Base-by-base conservation (phyloP, 2,113 vertebrate species). In the Gobiocypris rarus region DNA sequence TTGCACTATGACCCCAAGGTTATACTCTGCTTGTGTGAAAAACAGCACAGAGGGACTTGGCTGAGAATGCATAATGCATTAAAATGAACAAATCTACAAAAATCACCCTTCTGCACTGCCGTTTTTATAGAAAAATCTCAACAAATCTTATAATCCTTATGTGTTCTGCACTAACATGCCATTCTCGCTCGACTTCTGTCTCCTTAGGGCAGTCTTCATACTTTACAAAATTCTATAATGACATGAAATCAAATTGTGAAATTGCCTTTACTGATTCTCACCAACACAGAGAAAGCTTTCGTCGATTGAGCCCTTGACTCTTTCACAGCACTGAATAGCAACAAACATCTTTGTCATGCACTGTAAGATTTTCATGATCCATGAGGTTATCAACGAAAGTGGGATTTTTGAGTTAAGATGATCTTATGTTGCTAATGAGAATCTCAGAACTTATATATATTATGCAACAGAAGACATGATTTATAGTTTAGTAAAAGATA, bases 111-210 rank as follows among this genome's bases (percentile, higher is more conserved):
- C 48, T 75, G 45, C 50, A 52, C 22, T 73, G 63, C 11, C 38
- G 41, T 73, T 86, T 83, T 67, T 81, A 63, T 13, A 58, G 15
- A 82, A 84, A 79, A 69, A 63, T 54, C 43, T 24, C 52, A 82
- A 48, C 65, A 83, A 86, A 84, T 74, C 58, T 83, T 56, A 52
- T 83, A 83, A 80, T 86, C 84, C 86, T 34, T 26, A 61, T 22
- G 43, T 70, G 41, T 73, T 84, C 63, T 67, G 69, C 69, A 76
- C 71, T 83, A 65, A 81, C 81, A 61, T 26, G 24, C 50, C 76
- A 83, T 26, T 70, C 41, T 70, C 54, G 9, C 45, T 26, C 11
- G 4, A n/a, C 15, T 54, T 28, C 15, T 76, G 28, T 34, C 45
- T 41, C 50, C 17, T 74, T 11, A 15, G n/a, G 45, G 45, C 70